Evolutionary conservation across 2,888 invertebrate genomes (phyloP), one percentile per base, ranked within the genome.

Genomic region (Uloborus plumipes): DNA sequence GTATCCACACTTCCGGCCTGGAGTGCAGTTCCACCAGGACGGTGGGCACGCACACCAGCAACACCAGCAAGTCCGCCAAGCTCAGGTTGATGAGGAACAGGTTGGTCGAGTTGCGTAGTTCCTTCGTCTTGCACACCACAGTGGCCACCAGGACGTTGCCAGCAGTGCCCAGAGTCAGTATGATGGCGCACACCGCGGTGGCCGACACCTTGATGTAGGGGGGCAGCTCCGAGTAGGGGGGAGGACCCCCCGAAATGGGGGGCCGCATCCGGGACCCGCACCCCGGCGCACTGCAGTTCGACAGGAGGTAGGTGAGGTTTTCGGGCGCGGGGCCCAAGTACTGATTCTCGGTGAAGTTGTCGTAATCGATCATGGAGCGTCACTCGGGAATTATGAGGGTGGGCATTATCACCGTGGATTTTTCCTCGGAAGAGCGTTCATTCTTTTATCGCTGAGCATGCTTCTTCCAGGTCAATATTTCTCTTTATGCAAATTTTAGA

Each of bases 91-190:
- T 94, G 88, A 98, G 92, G 89, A 97, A 97, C 87, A 96, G 95
- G 89, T 97, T 97, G 84, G 97, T 97, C 74, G 97, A 96, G 88
- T 96, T 97, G 88, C 96, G 92, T 95, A 97, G 95, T 89, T 97
- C 96, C 89, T 95, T 95, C 70, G 95, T 95, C 89, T 94, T 94
- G 88, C 95, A 91, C 86, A 97, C 96, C 86, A 98, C 97, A 88
- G 96, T 92, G 51, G 96, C 96, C 88, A 97, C 97, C 93, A 97
- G 94, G 84, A 96, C 92, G 88, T 98, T 98, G 26, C 97, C 97
- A 86, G 96, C 92, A 85, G 96, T 94, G 53, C 97, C 97, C 86
- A 97, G 91, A 88, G 95, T 92, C 93, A 97, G 94, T 87, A 97
- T 95, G 86, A 94, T 91, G 87, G 94, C 93, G 89, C 96, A 97